phyloP scores from a whole-genome alignment of 2,113 vertebrate species.

The Irena cyanogastra region DNA sequence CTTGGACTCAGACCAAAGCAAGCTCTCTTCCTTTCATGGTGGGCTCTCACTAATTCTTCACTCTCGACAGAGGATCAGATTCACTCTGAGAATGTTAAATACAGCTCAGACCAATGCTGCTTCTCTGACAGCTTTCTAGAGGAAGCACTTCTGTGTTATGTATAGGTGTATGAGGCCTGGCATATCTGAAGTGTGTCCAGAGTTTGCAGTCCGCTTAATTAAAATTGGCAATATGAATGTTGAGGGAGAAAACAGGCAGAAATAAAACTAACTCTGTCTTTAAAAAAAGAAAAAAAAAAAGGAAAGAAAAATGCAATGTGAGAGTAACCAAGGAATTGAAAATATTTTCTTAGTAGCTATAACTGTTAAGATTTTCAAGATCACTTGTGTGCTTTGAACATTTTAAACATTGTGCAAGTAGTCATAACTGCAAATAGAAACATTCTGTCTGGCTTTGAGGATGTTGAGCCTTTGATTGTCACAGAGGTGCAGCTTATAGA shows the following conservation, averaged over 20 bases:
- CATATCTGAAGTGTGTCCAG: neutral
- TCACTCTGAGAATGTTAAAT: neutral
- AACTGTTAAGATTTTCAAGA: neutral
- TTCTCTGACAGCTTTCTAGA: neutral
- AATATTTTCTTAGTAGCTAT: neutral
- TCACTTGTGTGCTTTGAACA: neutral
- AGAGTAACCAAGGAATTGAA: neutral
- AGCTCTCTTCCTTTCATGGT: neutral
- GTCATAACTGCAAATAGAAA: neutral
- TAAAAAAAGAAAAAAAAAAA: neutral
- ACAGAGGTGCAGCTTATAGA: neutral
- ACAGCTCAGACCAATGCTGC: neutral
- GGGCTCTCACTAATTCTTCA: neutral
- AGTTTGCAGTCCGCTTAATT: neutral
- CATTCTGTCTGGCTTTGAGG: neutral
- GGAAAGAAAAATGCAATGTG: accelerated
- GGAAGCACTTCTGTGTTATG: neutral
- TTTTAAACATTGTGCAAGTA: neutral
- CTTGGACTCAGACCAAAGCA: neutral
- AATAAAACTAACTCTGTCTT: neutral
- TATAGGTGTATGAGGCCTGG: neutral
- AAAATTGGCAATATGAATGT: neutral
- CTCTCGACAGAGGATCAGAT: neutral
- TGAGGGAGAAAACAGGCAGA: neutral
- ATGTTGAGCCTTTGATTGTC: neutral